Conservation (phyloP, 2,113 vertebrate genomes). For the Phalacrocorax pelagicus region DNA sequence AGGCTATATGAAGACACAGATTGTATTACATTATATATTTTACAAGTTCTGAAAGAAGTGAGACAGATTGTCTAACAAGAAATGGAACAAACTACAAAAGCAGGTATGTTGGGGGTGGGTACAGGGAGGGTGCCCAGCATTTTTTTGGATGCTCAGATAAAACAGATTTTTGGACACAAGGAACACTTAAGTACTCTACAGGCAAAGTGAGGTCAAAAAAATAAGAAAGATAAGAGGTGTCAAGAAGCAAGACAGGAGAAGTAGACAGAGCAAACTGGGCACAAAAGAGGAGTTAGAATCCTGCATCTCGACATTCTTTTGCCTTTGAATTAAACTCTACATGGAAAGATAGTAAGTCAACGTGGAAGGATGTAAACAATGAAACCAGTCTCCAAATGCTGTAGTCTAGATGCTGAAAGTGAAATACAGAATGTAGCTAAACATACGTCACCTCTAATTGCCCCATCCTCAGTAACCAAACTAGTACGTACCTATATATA, state of each 20-base stretch:
- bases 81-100: background rate
- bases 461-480: background rate
- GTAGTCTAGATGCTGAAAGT: background rate
- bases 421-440: background rate
- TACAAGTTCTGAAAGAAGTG: background rate
- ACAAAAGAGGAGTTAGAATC: background rate
- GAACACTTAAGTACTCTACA: background rate
- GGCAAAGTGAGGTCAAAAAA: background rate
- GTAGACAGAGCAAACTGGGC: background rate
- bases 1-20: background rate
- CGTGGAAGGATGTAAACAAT: background rate
- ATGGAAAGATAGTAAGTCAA: background rate
- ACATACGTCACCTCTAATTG: background rate
- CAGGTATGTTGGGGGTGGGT: background rate
- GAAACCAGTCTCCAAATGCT: background rate
- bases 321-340: background rate
- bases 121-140: background rate
- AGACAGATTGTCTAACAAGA: background rate
- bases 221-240: background rate
- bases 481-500: background rate
- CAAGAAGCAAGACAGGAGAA: background rate
- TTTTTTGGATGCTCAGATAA: background rate
- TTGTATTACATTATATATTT: background rate
- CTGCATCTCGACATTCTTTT: background rate
- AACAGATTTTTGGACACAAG: background rate